Evolutionary conservation across 2,888 invertebrate species (phyloP).

Genomic region (Digitonthophagus gazella): DNA sequence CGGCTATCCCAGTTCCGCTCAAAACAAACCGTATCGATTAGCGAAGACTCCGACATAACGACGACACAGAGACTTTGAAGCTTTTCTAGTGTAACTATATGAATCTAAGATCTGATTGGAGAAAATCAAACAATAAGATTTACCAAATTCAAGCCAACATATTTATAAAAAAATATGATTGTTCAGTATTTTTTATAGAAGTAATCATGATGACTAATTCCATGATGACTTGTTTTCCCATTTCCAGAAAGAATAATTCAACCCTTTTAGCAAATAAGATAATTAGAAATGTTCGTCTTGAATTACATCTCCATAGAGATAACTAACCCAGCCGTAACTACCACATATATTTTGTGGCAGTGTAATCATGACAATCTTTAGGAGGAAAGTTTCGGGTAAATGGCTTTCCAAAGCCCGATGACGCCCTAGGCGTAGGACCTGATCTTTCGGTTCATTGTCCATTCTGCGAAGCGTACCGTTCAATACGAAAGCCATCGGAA

Average conservation of each 20-base stretch:
- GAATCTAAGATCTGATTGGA: too few relatives aligned
- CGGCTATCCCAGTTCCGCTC: slow-evolving; percentile 38
- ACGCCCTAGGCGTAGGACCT: background rate
- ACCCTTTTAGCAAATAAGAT: background rate
- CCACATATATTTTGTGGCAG: background rate
- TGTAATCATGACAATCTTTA: background rate
- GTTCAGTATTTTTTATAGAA: too few relatives aligned
- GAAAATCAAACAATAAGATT: background rate
- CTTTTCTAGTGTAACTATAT: too few relatives aligned
- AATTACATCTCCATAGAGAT: background rate
- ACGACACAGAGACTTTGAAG: background rate
- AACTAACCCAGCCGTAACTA: background rate
- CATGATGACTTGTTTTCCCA: too few relatives aligned
- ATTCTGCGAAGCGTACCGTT: background rate
- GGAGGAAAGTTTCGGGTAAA: background rate
- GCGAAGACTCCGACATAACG: slow-evolving; percentile 40
- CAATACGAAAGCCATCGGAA: slow-evolving; percentile 4
- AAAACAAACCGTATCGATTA: slow-evolving; percentile 55
- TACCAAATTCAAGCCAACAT: too few relatives aligned
- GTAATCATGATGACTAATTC: too few relatives aligned
- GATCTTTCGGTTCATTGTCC: background rate
- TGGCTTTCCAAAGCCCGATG: background rate
- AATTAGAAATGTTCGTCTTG: background rate
- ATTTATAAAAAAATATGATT: too few relatives aligned
- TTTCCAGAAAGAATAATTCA: too few relatives aligned